phyloP scores from a whole-genome alignment of 53 echinoderm and acorn worm genomes.

The Luidia sarsii region DNA sequence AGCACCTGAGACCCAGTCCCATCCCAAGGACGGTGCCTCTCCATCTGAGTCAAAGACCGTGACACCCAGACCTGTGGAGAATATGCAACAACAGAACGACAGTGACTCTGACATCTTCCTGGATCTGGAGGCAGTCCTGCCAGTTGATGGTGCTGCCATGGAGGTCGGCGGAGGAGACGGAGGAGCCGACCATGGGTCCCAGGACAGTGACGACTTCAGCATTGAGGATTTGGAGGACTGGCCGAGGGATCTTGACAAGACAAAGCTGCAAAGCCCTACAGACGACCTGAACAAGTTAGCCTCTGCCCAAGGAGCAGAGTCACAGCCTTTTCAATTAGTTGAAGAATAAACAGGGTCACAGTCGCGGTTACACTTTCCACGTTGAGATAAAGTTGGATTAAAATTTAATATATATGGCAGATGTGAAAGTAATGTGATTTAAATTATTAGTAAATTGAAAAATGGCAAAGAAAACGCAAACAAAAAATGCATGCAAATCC shows the following conservation, averaged over 20 bases:
- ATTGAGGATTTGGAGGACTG: slow-evolving; percentile 57
- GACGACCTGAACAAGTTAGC: not conserved
- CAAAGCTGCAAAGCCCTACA: no score
- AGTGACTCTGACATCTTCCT: slow-evolving; percentile 3
- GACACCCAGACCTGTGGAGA: no score
- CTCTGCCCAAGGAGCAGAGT: slow-evolving; percentile 33
- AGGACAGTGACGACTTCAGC: slow-evolving; percentile 51
- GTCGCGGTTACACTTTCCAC: no score
- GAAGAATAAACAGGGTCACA: slow-evolving; percentile 62
- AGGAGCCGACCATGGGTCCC: not conserved
- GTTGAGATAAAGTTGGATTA: no score
- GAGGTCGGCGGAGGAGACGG: not conserved
- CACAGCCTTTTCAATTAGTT: slow-evolving; percentile 74
- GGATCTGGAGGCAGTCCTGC: not conserved
- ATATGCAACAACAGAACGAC: no score
- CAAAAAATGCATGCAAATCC: no score
- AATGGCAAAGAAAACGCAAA: no score
- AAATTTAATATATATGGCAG: no score
- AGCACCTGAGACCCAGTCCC: not conserved
- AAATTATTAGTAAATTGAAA: no score
- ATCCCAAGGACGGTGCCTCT: not conserved
- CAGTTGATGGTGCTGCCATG: not conserved
- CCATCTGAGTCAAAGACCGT: slow-evolving; percentile 4
- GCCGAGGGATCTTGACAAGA: slow-evolving; percentile 19
- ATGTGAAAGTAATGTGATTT: no score